Evolutionary conservation across 2,797 vertebrate species (phyloP).

Genomic region (Cirrhinus molitorella): DNA sequence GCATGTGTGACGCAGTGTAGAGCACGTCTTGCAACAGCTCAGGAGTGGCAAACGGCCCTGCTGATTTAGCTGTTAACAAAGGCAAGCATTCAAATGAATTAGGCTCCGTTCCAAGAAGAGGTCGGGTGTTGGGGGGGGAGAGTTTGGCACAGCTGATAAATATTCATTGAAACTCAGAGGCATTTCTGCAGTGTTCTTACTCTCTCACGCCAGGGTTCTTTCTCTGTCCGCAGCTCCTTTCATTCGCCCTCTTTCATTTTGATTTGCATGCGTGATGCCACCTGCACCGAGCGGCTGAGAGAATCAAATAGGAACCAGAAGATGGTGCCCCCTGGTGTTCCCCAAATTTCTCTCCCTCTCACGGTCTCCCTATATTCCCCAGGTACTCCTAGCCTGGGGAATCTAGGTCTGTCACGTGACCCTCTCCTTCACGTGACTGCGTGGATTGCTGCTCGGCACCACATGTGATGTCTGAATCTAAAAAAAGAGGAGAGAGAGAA

Average conservation of each 20-base stretch:
- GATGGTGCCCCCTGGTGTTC: slow-evolving; percentile 31
- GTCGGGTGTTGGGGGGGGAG: not conserved
- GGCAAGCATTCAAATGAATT: slow-evolving; percentile 67
- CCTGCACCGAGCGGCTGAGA: slow-evolving; percentile 63
- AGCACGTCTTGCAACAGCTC: slow-evolving; percentile 25
- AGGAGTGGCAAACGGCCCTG: slow-evolving; percentile 42
- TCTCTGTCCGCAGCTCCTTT: slow-evolving; percentile 33
- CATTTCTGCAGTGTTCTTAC: slow-evolving; percentile 37
- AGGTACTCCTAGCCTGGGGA: slow-evolving; percentile 24
- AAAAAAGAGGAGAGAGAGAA: slow-evolving; percentile 61
- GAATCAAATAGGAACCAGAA: slow-evolving; percentile 57
- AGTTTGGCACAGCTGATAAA: slow-evolving; percentile 35
- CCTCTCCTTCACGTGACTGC: slow-evolving; percentile 64
- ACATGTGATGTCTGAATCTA: slow-evolving; percentile 71
- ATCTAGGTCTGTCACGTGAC: slow-evolving; percentile 64
- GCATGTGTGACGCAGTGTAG: slow-evolving; percentile 30
- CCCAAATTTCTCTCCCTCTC: slow-evolving; percentile 20
- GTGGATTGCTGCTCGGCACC: slow-evolving; percentile 65
- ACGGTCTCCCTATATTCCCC: slow-evolving; percentile 28
- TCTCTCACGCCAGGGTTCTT: slow-evolving; percentile 45
- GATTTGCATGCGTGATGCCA: slow-evolving; percentile 70
- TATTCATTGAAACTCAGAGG: slow-evolving; percentile 42
- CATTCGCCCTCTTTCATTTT: slow-evolving; percentile 45
- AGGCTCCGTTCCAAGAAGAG: slow-evolving; percentile 71
- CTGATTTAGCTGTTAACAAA: slow-evolving; percentile 75